Percentiles rank a stretch among this genome's conserved stretches.
Evolutionary conservation across 2,797 vertebrate genomes (phyloP).

Genomic region (Natrix natrix): DNA sequence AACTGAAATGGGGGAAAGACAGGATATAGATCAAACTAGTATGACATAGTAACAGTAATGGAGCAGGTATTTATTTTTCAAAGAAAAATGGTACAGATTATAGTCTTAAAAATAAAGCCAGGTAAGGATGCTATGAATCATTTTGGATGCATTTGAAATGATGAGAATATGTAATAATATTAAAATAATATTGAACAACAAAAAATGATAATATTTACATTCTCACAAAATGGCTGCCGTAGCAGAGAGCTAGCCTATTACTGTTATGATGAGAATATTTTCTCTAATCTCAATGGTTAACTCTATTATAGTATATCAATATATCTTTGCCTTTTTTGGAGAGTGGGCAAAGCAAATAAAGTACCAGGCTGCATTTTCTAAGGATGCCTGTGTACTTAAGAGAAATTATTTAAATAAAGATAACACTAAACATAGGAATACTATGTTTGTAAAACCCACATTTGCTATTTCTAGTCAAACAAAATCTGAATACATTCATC

Average conservation of each 20-base stretch:
- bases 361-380: not conserved
- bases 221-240: not conserved
- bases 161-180: not conserved
- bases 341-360: not conserved
- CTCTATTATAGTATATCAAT: not conserved
- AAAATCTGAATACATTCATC: not conserved
- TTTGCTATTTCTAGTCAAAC: not conserved
- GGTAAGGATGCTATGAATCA: not conserved
- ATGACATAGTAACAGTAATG: not conserved
- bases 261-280: not conserved
- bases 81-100: slow-evolving; percentile 54
- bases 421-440: not conserved
- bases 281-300: not conserved
- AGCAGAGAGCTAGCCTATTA: not conserved
- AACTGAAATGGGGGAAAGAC: not conserved
- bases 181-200: not conserved
- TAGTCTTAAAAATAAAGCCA: slow-evolving; percentile 31
- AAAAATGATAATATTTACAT: not conserved
- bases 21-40: not conserved
- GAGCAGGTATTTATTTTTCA: not conserved
- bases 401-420: not conserved
- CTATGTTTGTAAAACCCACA: not conserved
- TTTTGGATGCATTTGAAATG: not conserved
- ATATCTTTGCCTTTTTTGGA: not conserved
- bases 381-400: not conserved